Base-by-base conservation (phyloP, 2,113 vertebrate genomes). In the Steatornis caripensis region DNA sequence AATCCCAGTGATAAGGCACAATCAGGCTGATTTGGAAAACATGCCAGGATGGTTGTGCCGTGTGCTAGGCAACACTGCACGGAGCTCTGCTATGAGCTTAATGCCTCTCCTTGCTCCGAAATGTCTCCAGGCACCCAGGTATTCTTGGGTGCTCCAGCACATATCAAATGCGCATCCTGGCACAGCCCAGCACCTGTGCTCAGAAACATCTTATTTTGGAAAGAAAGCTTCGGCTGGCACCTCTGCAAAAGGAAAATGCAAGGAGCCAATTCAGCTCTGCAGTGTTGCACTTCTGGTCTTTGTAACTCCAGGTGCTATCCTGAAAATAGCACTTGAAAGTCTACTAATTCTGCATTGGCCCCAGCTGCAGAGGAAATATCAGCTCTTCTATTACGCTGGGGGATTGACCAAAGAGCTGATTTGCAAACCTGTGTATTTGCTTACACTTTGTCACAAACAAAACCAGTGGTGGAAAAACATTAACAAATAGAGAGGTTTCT, bases 251-350 rank as follows among this genome's bases (percentile, higher is more conserved):
- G 74, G 60, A 76, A 90, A 95, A 87, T 62, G 53, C 39, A 32
- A 89, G 87, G 84, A 84, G 90, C 72, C 89, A 72, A 29, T 79
- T 69, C 83, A 81, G 75, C 80, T 93, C 61, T 68, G 72, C 64
- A 51, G 89, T 21, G 3, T 54, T 93, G 91, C 34, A 45, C 54
- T 87, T 84, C 68, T 82, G 27, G 22, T 61, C 91, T 84, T 70
- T 60, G 2, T 21, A 77, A 89, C 46, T 89, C 90, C 85, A 87
- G 92, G 81, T 70, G 68, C 45, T 81, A 57, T 39, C 65, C 81
- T 88, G 92, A 95, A 97, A 97, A 91, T 27, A 83, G 19, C 45
- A 46, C 26, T 79, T 64, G 27, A 68, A 93, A 91, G 34, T 45
- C 61, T 49, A 51, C 45, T 65, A 64, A 53, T 9, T 93, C 79